Conservation (phyloP, 1,140 invertebrate genomes). For the Lepidotrigona ventralis region DNA sequence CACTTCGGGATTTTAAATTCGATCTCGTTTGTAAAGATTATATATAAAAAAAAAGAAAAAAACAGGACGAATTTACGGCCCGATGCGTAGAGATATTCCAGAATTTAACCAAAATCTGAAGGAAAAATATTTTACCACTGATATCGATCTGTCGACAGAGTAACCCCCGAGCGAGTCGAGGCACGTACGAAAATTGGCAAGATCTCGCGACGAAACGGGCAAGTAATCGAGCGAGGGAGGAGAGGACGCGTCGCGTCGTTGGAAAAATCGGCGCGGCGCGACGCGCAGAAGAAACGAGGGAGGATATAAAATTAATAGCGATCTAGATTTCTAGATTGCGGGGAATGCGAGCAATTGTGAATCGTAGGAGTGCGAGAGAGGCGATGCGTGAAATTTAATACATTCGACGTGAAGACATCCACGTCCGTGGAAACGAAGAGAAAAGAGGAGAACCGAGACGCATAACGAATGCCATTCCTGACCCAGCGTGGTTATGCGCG, state of each 20-base stretch:
- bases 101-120: too few relatives aligned
- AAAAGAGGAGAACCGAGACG: slow-evolving; percentile 60
- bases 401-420: slow-evolving; percentile 66
- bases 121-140: background rate
- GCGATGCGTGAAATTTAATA: slow-evolving; percentile 77
- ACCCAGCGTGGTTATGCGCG: slow-evolving; percentile 71
- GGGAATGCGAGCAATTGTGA: slow-evolving; percentile 77
- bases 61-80: too few relatives aligned
- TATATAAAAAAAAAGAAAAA: too few relatives aligned
- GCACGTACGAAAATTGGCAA: background rate
- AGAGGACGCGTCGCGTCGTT: background rate
- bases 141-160: background rate
- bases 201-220: background rate
- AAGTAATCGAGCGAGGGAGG: background rate
- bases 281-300: slow-evolving; percentile 17
- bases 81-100: too few relatives aligned
- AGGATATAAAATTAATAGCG: slow-evolving; percentile 79
- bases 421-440: slow-evolving; percentile 39
- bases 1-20: too few relatives aligned
- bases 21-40: too few relatives aligned
- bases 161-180: background rate
- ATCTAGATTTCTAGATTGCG: slow-evolving; percentile 79
- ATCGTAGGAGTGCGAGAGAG: slow-evolving; percentile 74
- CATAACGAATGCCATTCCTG: slow-evolving; percentile 74
- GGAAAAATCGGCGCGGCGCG: slow-evolving; percentile 5